Conservation (phyloP, 2,888 invertebrate genomes). For the Orchestes rusci region DNA sequence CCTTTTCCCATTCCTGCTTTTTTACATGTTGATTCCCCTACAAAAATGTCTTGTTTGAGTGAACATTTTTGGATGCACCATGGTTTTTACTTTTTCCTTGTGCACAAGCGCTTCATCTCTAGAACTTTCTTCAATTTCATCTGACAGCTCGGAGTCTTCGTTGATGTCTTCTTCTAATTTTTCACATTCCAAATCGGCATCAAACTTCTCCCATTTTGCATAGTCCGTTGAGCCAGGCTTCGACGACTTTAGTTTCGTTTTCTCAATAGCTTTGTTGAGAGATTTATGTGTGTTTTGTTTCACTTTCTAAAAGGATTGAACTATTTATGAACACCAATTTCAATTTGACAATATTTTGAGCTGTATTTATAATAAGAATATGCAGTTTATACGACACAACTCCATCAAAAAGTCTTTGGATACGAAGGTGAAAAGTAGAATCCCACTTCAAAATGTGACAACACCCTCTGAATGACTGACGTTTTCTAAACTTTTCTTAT, state of each 20-base stretch:
- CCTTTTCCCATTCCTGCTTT: conserved; percentile 72
- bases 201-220: conserved; percentile 70
- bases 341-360: no score
- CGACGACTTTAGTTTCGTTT: not conserved
- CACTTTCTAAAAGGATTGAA: conserved; percentile 8
- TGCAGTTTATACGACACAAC: no score
- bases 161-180: conserved; percentile 52
- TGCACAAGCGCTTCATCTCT: conserved; percentile 58
- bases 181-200: conserved; percentile 63
- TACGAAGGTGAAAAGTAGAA: no score
- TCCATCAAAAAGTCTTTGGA: no score
- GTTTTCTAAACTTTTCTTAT: no score
- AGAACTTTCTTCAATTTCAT: conserved; percentile 49
- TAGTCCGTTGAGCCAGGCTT: conserved; percentile 50
- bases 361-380: no score
- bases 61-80: not conserved
- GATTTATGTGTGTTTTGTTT: conserved; percentile 3
- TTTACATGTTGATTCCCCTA: conserved; percentile 80
- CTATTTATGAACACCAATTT: no score
- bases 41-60: conserved; percentile 25
- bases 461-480: no score
- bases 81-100: conserved; percentile 58
- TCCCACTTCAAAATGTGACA: no score
- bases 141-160: conserved; percentile 45
- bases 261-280: not conserved